Percentiles rank a stretch among this genome's conserved stretches.
Conservation (phyloP, 2,888 invertebrate species). For the Sinotaia quadrata region DNA sequence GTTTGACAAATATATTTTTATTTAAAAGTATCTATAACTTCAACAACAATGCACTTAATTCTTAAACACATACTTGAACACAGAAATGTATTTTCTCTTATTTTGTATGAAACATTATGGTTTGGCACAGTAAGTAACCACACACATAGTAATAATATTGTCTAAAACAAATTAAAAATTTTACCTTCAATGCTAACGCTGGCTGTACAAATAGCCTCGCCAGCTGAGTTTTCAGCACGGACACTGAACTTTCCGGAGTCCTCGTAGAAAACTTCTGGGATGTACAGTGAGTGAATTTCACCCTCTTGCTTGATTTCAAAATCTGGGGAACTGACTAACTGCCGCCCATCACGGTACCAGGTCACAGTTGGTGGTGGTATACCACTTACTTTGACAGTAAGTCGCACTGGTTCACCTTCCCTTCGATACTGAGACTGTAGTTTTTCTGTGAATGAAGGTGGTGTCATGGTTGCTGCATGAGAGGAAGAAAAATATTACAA, state of each 20-base stretch:
- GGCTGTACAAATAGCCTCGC: constrained; percentile 80
- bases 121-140: neutral
- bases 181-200: constrained; percentile 79
- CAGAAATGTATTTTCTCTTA: neutral
- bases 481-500: neutral
- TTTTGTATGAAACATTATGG: neutral
- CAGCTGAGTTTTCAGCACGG: constrained; percentile 69
- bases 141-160: too few relatives aligned
- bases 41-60: neutral
- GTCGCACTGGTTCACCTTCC: constrained; percentile 67
- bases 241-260: constrained; percentile 72
- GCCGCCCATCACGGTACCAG: constrained; percentile 69
- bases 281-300: constrained; percentile 78
- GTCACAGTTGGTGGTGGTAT: constrained; percentile 68
- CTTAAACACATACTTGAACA: neutral
- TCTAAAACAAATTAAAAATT: too few relatives aligned
- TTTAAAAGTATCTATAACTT: neutral
- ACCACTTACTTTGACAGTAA: constrained; percentile 68
- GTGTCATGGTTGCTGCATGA: constrained; percentile 82
- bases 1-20: neutral
- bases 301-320: constrained; percentile 76
- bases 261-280: constrained; percentile 78
- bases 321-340: constrained; percentile 72
- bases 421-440: constrained; percentile 80
- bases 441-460: constrained; percentile 86